Base-by-base conservation (phyloP, 2,113 vertebrate species). In the Misgurnus anguillicaudatus region DNA sequence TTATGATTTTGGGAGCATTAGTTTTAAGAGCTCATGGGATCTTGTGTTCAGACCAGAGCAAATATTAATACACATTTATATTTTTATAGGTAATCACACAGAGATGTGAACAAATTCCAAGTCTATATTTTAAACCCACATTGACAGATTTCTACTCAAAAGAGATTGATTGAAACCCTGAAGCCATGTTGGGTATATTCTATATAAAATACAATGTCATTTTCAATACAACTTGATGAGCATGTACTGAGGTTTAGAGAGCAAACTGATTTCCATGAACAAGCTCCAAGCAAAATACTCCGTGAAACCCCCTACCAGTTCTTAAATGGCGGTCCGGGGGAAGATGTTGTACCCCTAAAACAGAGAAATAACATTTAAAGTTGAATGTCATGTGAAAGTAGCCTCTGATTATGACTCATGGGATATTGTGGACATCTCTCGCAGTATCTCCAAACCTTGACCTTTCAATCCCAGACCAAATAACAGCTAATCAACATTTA, bases 401-500 rank as follows among this genome's bases (percentile, higher is more conserved):
- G 38, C 38, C 31, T 66, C 55, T n/a, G 36, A 76, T 51, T 62
- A 57, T 45, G 81, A 80, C 51, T 83, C 86, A 85, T 87, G 89
- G 86, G 88, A 89, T 89, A 86, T 60, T 77, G 3, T 0, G 36
- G 80, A 65, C 71, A 10, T 47, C 45, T 47, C 45, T 9, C 9
- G 45, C 47, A 48, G 10, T 51, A 62, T 55, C n/a, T 41, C 74
- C 76, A 63, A 36, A 72, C 10, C 17, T 2, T 58, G 69, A 51
- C 69, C 69, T 41, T 58, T 38, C n/a, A n/a, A 66, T 60, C 82
- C 79, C 86, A 80, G 76, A 36, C 67, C 84, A 77, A 53, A 80
- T 68, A 55, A 79, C 11, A 51, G 13, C 47, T 16, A 4, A 51
- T 41, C 9, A 80, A 38, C 19, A 51, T 81, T 78, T 79, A 58